Evolutionary conservation across 2,113 vertebrate species (phyloP), one percentile per base, ranked within the genome.

Genomic region (Anhinga anhinga): DNA sequence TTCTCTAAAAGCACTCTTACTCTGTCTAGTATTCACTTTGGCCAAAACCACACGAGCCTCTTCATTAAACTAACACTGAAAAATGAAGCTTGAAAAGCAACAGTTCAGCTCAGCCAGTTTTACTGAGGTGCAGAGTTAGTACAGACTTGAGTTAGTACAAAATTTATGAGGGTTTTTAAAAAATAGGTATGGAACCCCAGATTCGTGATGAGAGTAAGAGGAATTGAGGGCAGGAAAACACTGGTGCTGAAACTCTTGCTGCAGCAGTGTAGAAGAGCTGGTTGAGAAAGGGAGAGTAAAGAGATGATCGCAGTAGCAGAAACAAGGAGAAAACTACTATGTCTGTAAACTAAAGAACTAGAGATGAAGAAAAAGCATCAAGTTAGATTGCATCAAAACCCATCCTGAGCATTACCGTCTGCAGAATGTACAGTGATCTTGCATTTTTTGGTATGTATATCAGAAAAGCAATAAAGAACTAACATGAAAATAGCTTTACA

Each of bases 371-470:
- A 71, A 91, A 80, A 70, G 27, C 52, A 79, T 29, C 44, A 40
- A 36, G 15, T 29, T 5, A 40, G 23, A 92, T 0, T 36, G 61
- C 52, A 87, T 38, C 69, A 79, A 93, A 89, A 56, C 13, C 49
- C 52, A 63, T 20, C 42, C 23, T 36, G 50, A 88, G 80, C 1
- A 0, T 7, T 36, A 4, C 23, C 44, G 20, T 15, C 17, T 70
- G 67, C 55, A 93, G 26, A 52, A 62, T 6, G 2, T 14, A 49
- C 38, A 50, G 20, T 7, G 3, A 45, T 22, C 59, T 30, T 11
- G 5, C 38, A 1, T 0, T 8, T 27, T 79, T 30, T 45, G 12
- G 26, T 32, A 47, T 0, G 5, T 4, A 4, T 23, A 34, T 56
- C 15, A 29, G 78, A 90, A 88, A 85, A 86, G 29, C 30, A 62